phyloP scores from a whole-genome alignment of 2,888 invertebrate genomes.

The Tachina grossa region DNA sequence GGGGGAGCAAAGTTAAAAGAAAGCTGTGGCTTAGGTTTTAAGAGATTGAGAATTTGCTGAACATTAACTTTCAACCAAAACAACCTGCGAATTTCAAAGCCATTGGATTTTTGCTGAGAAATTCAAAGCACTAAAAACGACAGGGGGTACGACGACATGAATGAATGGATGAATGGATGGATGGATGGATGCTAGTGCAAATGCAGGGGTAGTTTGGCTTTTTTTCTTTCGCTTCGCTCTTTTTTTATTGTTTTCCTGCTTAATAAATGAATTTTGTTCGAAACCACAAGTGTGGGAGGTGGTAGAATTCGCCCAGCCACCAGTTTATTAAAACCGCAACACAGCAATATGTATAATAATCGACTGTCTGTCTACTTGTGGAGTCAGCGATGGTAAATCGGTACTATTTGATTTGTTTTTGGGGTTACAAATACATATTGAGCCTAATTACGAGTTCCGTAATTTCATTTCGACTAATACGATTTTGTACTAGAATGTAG shows the following conservation, averaged over 20 bases:
- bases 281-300: slow-evolving; percentile 74
- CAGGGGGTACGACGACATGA: slow-evolving; percentile 22
- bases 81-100: slow-evolving; percentile 69
- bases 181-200: background rate
- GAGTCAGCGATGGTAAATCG: slow-evolving; percentile 16
- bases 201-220: slow-evolving; percentile 52
- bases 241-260: slow-evolving; percentile 15
- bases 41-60: slow-evolving; percentile 77
- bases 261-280: slow-evolving; percentile 41
- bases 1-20: background rate
- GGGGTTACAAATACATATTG: too few relatives aligned
- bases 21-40: slow-evolving; percentile 72
- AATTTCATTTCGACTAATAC: background rate
- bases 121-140: slow-evolving; percentile 43
- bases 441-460: too few relatives aligned
- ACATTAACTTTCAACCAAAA: slow-evolving; percentile 63
- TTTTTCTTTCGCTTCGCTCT: background rate
- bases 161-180: background rate
- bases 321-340: slow-evolving; percentile 65
- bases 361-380: slow-evolving; percentile 13
- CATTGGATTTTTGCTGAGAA: slow-evolving; percentile 67
- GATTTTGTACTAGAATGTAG: too few relatives aligned
- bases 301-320: slow-evolving; percentile 42
- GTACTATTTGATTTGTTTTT: background rate
- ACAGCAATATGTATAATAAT: slow-evolving; percentile 49